A percentile compares a stretch with the other conserved stretches of the same genome.
Evolutionary conservation across 2,113 vertebrate species (phyloP).

Genomic region (Myotis brandtii): DNA sequence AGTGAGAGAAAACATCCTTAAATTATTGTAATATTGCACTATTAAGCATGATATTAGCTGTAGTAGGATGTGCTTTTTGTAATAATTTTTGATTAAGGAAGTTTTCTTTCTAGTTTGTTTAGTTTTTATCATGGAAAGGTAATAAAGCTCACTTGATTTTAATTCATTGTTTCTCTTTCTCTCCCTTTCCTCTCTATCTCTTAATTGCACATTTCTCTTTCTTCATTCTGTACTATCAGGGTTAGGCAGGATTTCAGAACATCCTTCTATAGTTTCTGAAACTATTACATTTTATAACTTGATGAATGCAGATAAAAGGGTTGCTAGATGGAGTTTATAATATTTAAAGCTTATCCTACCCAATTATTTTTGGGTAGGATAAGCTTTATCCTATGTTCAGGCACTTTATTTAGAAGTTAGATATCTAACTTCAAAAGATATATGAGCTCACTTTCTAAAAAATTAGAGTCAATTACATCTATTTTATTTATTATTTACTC

Average conservation of each 20-base stretch:
- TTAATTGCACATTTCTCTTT: neutral
- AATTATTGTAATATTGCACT: neutral
- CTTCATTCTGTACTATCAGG: neutral
- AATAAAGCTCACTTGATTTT: neutral
- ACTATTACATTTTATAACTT: neutral
- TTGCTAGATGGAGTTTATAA: neutral
- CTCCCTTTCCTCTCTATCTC: no score
- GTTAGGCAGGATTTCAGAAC: neutral
- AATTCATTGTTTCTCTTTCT: neutral
- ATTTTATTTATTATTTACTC: neutral
- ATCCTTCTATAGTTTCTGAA: neutral
- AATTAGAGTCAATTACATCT: neutral
- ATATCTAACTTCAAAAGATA: neutral
- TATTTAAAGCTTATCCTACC: neutral
- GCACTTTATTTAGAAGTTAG: neutral
- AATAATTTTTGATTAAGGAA: neutral
- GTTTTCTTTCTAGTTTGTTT: neutral
- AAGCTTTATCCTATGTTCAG: neutral
- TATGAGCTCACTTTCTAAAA: neutral
- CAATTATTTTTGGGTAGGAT: neutral
- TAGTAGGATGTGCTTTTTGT: neutral
- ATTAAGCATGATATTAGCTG: neutral
- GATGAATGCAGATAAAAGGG: neutral
- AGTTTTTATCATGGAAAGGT: neutral
- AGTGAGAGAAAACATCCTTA: neutral